Evolutionary conservation across 2,113 vertebrate genomes (phyloP), one percentile per base, ranked within the genome.

Genomic region (Vimba vimba): DNA sequence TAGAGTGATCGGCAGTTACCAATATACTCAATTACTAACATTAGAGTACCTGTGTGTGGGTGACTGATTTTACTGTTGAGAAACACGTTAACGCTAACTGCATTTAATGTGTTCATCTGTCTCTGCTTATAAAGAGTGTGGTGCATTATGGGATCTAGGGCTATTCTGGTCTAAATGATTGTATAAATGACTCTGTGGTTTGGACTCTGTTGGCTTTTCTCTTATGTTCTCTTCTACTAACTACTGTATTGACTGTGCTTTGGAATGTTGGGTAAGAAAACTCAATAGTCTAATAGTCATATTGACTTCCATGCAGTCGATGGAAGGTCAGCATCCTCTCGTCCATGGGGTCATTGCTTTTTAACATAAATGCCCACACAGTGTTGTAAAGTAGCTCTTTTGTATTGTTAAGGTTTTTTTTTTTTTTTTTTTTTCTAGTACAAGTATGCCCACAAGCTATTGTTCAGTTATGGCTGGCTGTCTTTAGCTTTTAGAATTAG

Each of bases 241-340:
- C 27, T 19, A 55, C 75, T 25, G 25, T 86, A 30, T 71, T 17
- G 33, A 60, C 64, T 33, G 21, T 80, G 17, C n/a, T 43, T 77
- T 79, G 30, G 62, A 69, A 69, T 66, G 25, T 19, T 64, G 62
- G 43, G 50, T 68, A 23, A 68, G 43, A 68, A 82, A 68, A 68
- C 79, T 82, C 79, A 30, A 50, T 82, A 79, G 47, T 71, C 52
- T 79, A 57, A 69, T 85, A 69, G 84, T 66, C 23, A 23, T 55
- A 69, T 79, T 69, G 76, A 79, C 33, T 73, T 73, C 47, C 11
- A 4, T 13, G 13, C 19, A 27, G 60, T 50, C 60, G 6, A 50
- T 82, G 17, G 43, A 68, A 82, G 60, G 79, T 68, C 79, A 50
- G 39, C 25, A 19, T 47, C 43, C 79, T 30, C 39, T 68, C 17